These are phyloP conservation scores for Amniataba percoides DNA, from an alignment of 2,797 vertebrate species.

Conservation along the genomic window DNA sequence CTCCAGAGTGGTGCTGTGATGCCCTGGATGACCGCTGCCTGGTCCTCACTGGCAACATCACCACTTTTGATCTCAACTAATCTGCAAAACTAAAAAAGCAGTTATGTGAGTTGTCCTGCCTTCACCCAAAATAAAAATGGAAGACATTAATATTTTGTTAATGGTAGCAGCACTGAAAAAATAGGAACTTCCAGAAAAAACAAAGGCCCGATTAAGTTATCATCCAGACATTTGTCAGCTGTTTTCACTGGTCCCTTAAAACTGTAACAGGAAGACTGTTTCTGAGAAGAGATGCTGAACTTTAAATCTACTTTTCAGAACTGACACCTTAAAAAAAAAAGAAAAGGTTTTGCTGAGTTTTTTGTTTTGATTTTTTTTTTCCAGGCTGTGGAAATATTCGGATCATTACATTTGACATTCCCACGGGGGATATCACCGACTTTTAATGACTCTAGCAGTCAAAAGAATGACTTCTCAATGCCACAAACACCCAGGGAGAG, in stretches of 20 bases:
- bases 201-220: background rate
- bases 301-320: background rate
- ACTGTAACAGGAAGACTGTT: background rate
- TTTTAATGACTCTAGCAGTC: slow-evolving; percentile 22
- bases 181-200: too few relatives aligned
- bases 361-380: slow-evolving; percentile 7
- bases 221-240: background rate
- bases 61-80: slow-evolving; percentile 1
- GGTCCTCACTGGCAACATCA: slow-evolving; percentile 50
- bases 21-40: slow-evolving; percentile 37
- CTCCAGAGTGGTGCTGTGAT: slow-evolving; percentile 68
- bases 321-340: background rate
- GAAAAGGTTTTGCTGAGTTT: background rate
- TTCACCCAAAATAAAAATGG: too few relatives aligned
- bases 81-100: slow-evolving; percentile 13
- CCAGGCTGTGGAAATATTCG: background rate
- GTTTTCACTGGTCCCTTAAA: background rate
- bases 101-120: background rate
- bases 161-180: background rate
- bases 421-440: background rate
- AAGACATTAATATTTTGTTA: background rate
- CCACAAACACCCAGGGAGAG: slow-evolving; percentile 21
- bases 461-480: slow-evolving; percentile 20
- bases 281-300: background rate
- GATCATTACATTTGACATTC: background rate